Base-by-base conservation (phyloP, 2,797 vertebrate genomes). In the Microctenopoma lineatum region DNA sequence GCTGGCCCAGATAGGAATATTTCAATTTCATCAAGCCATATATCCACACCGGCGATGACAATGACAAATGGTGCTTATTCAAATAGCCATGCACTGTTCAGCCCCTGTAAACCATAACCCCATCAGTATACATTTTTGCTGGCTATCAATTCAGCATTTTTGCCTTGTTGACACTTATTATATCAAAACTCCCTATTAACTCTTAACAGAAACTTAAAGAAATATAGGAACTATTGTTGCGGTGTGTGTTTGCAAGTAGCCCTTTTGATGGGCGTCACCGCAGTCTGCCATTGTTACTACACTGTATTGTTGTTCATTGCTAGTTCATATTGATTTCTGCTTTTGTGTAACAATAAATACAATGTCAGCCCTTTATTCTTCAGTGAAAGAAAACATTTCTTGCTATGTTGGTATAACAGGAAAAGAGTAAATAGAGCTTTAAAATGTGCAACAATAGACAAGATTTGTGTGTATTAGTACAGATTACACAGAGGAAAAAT, bases 141-240 rank as follows among this genome's bases (percentile, higher is more conserved):
- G 90, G 93, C 92, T 92, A 90, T 86, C 84, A 92, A 86, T 92
- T 92, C 92, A 92, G 86, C 80, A 63, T 91, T 75, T 90, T n/a
- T 63, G 77, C 79, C 59, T 66, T 61, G 13, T 79, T 63, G 63
- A 83, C 89, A 84, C 45, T 57, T 66, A 79, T 75, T 79, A 68
- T 71, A 75, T 76, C 73, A 88, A 84, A 88, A 89, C 53, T 38
- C 63, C 54, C 54, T 34, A 80, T 86, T 83, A 86, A 81, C 70
- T 75, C 66, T 60, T 48, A 41, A 44, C 36, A 59, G 59, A 64
- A 67, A 81, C 52, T 32, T 64, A 36, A 70, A 65, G 75, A 13
- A 44, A n/a, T 29, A 75, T 50, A 3, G 38, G 32, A 61, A 59
- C 62, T 70, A 75, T 55, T 72, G 61, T 21, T 44, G 53, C 56